Evolutionary conservation across 1,140 invertebrate species (phyloP).

Genomic region (Glomeris maerens): DNA sequence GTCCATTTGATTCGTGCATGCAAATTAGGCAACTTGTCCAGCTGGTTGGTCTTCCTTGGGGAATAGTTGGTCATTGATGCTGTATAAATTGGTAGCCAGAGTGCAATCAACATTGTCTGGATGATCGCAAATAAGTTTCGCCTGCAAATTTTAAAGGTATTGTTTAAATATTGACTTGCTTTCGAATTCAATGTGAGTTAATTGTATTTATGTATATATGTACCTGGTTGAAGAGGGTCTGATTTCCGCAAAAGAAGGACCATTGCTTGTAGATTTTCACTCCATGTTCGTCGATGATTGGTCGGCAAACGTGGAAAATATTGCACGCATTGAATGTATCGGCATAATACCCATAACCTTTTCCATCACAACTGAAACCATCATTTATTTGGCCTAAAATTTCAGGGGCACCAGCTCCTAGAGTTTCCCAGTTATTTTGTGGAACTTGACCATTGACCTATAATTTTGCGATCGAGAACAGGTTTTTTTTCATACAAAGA

Average conservation of each 20-base stretch:
- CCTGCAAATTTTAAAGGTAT: constrained; percentile 4
- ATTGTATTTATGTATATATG: background rate
- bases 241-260: constrained; percentile 25
- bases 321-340: constrained; percentile 13
- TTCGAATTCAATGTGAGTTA: background rate
- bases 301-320: constrained; percentile 15
- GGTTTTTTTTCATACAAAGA: too few relatives aligned
- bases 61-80: constrained; percentile 22
- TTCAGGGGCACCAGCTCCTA: constrained; percentile 22
- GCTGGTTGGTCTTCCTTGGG: too few relatives aligned
- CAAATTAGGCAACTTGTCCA: too few relatives aligned
- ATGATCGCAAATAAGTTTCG: constrained; percentile 23
- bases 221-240: constrained; percentile 27
- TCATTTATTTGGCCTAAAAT: constrained; percentile 19
- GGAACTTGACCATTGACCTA: background rate
- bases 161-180: background rate
- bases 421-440: constrained; percentile 13
- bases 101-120: constrained; percentile 24
- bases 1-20: too few relatives aligned
- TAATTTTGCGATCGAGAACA: too few relatives aligned
- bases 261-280: constrained; percentile 14
- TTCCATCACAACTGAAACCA: constrained; percentile 15
- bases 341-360: constrained; percentile 14
- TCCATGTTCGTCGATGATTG: constrained; percentile 12
- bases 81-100: constrained; percentile 24